phyloP scores from a whole-genome alignment of 2,797 vertebrate species.

The Peromyscus attwateri region DNA sequence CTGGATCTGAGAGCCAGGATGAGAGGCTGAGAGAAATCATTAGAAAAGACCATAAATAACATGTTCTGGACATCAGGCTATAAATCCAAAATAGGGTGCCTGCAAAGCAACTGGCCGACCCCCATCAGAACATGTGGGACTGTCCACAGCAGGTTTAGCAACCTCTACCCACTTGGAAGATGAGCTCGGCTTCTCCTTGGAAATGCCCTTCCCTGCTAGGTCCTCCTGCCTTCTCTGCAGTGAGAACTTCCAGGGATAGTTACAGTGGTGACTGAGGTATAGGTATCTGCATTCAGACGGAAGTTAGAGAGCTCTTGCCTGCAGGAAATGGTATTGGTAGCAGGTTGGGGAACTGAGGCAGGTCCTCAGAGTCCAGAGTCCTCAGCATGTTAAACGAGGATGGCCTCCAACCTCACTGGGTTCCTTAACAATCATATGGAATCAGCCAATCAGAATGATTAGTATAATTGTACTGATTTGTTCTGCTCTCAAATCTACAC shows the following conservation, averaged over 20 bases:
- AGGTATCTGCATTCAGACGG: not conserved
- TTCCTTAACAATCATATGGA: not conserved
- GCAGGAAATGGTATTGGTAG: not conserved
- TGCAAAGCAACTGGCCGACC: not conserved
- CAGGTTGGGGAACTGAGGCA: not conserved
- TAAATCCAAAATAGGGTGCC: not conserved
- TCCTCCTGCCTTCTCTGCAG: not conserved
- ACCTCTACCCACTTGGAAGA: not conserved
- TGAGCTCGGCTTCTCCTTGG: not conserved
- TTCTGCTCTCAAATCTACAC: not conserved
- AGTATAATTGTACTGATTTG: too few species aligned
- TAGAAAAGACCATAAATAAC: not conserved
- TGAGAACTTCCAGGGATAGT: not conserved
- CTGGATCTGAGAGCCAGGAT: not conserved
- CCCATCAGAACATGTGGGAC: not conserved
- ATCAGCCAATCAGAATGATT: not conserved
- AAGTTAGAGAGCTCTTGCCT: not conserved
- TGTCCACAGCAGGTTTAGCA: not conserved
- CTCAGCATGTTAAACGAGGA: too few species aligned
- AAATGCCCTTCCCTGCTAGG: rapidly evolving
- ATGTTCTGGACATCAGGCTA: not conserved
- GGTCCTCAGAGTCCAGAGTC: not conserved
- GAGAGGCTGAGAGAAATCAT: not conserved
- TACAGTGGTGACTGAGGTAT: not conserved
- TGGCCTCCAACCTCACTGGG: not conserved